These are phyloP conservation scores for Ruditapes philippinarum DNA, from an alignment of 1,140 invertebrate species.

Conservation along the genomic window DNA sequence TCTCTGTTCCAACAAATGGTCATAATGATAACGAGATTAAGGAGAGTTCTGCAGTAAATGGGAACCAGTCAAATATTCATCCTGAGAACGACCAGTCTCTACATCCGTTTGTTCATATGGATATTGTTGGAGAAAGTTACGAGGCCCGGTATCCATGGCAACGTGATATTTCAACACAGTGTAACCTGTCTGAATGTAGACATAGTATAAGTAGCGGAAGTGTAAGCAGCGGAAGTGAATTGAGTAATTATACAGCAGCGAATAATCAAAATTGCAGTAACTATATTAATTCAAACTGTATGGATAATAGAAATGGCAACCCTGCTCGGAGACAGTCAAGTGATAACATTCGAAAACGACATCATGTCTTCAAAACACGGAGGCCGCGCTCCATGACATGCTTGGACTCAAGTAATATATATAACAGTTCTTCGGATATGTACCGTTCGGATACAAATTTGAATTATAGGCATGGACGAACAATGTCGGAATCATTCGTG, in stretches of 20 bases:
- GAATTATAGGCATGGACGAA: slow-evolving; percentile 24
- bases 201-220: slow-evolving; percentile 25
- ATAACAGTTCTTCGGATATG: slow-evolving; percentile 47
- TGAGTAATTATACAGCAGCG: not conserved
- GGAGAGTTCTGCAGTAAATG: not conserved
- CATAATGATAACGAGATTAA: not conserved
- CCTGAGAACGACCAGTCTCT: not conserved
- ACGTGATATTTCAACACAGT: slow-evolving; percentile 85
- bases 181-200: slow-evolving; percentile 61
- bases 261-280: slow-evolving; percentile 40
- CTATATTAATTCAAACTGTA: slow-evolving; percentile 5
- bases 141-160: slow-evolving; percentile 86
- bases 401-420: slow-evolving; percentile 14
- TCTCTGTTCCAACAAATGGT: not conserved
- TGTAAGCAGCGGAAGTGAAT: slow-evolving; percentile 1
- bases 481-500: not conserved
- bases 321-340: not conserved
- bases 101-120: slow-evolving; percentile 66
- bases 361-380: slow-evolving; percentile 10
- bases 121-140: slow-evolving; percentile 84
- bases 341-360: slow-evolving; percentile 12
- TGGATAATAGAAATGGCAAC: not conserved
- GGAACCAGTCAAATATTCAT: not conserved
- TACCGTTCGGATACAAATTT: slow-evolving; percentile 49
- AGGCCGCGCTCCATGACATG: slow-evolving; percentile 51